phyloP scores from a whole-genome alignment of 2,113 vertebrate species.

The Abramis brama region DNA sequence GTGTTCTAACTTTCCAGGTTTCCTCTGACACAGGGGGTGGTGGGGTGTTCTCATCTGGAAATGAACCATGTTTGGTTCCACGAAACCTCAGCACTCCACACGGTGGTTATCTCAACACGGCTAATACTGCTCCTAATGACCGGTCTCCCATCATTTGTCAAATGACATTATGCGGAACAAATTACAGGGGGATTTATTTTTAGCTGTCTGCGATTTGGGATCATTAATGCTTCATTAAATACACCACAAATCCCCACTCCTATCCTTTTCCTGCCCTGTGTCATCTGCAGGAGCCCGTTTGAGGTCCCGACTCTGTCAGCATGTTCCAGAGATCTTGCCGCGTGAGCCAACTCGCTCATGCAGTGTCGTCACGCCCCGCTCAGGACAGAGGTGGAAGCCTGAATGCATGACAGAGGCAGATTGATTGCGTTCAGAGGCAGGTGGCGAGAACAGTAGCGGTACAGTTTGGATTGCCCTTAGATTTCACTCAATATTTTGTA shows the following conservation, averaged over 20 bases:
- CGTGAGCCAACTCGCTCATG: slow-evolving; percentile 6
- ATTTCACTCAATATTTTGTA: slow-evolving; percentile 16
- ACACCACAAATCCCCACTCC: slow-evolving; percentile 63
- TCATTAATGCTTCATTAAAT: slow-evolving; percentile 64
- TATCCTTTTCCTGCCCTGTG: slow-evolving; percentile 52
- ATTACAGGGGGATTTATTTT: slow-evolving; percentile 62
- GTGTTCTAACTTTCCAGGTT: slow-evolving; percentile 61
- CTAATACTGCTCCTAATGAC: slow-evolving; percentile 68
- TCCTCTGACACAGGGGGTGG: slow-evolving; percentile 30
- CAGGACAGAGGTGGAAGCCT: slow-evolving; percentile 18
- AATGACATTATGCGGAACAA: slow-evolving; percentile 63
- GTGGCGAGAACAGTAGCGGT: slow-evolving; percentile 45
- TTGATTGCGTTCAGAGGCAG: slow-evolving; percentile 41
- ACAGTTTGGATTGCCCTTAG: slow-evolving; percentile 18
- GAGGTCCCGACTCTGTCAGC: slow-evolving; percentile 19
- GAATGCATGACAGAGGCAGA: slow-evolving; percentile 2
- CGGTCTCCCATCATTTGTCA: slow-evolving; percentile 56
- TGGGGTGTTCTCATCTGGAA: slow-evolving; percentile 47
- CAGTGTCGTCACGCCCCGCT: slow-evolving; percentile 41
- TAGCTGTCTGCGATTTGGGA: slow-evolving; percentile 57
- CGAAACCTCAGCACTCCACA: slow-evolving; percentile 56
- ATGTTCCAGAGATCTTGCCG: not conserved
- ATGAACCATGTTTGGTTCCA: slow-evolving; percentile 55
- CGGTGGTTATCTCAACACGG: slow-evolving; percentile 64
- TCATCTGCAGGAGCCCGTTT: slow-evolving; percentile 51